These are phyloP conservation scores for Stomatorhinus ivindoensis DNA, from an alignment of 2,113 vertebrate genomes.

Conservation along the genomic window DNA sequence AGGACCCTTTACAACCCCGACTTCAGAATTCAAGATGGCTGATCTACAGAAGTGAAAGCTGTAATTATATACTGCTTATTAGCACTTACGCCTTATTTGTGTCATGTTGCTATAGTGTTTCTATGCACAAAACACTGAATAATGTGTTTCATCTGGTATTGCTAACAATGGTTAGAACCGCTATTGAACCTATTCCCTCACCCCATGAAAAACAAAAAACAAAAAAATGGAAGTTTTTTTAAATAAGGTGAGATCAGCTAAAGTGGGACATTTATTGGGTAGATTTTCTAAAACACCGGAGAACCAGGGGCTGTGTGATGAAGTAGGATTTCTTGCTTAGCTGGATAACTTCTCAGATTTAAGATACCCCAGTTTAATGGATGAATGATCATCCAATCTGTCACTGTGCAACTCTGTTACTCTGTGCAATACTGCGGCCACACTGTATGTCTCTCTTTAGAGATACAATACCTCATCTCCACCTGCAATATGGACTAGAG, in stretches of 20 bases:
- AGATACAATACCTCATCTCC: too few species aligned
- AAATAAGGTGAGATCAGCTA: not conserved
- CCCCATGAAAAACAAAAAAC: not conserved
- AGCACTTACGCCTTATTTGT: not conserved
- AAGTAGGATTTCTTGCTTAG: not conserved
- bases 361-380: not conserved
- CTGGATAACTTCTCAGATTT: not conserved
- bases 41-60: not conserved
- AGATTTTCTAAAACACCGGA: not conserved
- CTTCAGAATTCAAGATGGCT: not conserved
- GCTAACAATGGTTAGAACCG: not conserved
- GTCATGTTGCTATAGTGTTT: not conserved
- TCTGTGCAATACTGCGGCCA: too few species aligned
- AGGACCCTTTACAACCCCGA: not conserved
- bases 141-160: not conserved
- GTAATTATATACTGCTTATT: not conserved
- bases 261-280: not conserved
- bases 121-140: not conserved
- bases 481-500: too few species aligned
- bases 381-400: not conserved
- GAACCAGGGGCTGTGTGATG: not conserved
- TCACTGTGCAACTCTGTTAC: too few species aligned
- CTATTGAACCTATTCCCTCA: not conserved
- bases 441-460: too few species aligned
- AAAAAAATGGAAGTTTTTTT: not conserved